A percentile compares a stretch with the other conserved stretches of the same genome.
These are phyloP conservation scores for Poicephalus gulielmi DNA, from an alignment of 2,113 vertebrate genomes.

Conservation along the genomic window DNA sequence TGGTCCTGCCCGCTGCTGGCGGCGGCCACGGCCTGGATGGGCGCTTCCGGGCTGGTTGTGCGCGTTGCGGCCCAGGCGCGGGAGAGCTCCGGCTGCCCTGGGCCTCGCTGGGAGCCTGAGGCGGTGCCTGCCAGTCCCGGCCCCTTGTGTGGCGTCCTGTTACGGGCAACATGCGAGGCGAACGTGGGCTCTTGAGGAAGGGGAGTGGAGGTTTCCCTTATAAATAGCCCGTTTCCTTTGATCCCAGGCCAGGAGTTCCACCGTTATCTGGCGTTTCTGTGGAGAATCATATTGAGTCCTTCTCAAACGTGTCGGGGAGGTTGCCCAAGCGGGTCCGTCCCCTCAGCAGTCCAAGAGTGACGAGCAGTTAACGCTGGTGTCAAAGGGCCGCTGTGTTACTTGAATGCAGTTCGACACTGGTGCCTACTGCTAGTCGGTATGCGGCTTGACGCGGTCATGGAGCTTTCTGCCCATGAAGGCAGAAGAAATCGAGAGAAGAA, in stretches of 20 bases:
- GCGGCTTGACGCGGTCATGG: rapidly evolving
- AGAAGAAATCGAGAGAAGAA: not conserved
- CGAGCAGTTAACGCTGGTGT: rapidly evolving
- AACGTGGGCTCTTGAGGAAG: not conserved
- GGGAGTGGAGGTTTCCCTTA: not conserved
- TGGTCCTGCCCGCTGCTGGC: not conserved
- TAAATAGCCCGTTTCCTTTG: rapidly evolving
- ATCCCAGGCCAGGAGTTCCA: rapidly evolving
- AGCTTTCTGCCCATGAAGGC: rapidly evolving
- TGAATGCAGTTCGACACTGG: rapidly evolving
- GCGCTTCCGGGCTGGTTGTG: not conserved
- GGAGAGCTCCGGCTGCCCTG: too few species aligned
- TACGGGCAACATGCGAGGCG: not conserved
- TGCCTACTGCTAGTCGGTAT: not conserved
- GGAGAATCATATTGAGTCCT: rapidly evolving
- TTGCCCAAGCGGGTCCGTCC: rapidly evolving
- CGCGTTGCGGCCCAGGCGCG: rapidly evolving
- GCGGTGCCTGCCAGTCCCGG: not conserved
- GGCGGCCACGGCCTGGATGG: not conserved
- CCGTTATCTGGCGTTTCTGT: rapidly evolving
- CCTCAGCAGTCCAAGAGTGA: rapidly evolving
- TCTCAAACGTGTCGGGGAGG: rapidly evolving
- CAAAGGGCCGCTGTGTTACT: rapidly evolving
- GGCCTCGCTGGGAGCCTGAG: not conserved
- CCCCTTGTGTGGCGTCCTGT: not conserved